Conservation (phyloP, 2,113 vertebrate genomes). For the Asarcornis scutulata region DNA sequence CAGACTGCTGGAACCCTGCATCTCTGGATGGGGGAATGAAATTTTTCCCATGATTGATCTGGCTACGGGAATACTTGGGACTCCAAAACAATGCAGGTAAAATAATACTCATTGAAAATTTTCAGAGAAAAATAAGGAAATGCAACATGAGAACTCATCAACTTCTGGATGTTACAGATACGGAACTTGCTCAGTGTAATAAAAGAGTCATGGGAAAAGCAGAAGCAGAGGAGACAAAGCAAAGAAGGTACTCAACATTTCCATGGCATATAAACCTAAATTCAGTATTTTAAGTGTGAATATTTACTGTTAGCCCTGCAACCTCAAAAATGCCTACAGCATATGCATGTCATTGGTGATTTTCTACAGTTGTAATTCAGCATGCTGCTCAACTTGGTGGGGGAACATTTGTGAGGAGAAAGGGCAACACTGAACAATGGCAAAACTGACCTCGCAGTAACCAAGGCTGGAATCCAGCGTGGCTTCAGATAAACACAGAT, state of each 20-base stretch:
- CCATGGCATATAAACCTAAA: constrained; percentile 60
- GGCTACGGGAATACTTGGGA: constrained; percentile 20
- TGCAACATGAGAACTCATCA: constrained; percentile 43
- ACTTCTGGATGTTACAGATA: constrained; percentile 58
- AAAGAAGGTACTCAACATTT: constrained; percentile 54
- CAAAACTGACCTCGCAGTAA: constrained; percentile 29
- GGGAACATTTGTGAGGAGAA: constrained; percentile 18
- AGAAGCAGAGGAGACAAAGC: constrained; percentile 44
- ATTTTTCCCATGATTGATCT: constrained; percentile 53
- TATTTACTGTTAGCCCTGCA: constrained; percentile 26
- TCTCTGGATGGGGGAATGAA: not conserved
- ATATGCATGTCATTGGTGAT: constrained; percentile 45
- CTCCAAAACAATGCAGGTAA: constrained; percentile 54
- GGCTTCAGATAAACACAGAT: not conserved
- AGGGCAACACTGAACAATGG: constrained; percentile 1
- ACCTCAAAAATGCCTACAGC: constrained; percentile 36
- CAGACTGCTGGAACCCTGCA: not conserved
- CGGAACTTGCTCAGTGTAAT: constrained; percentile 48
- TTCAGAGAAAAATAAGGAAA: constrained; percentile 57
- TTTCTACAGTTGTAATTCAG: constrained; percentile 59
- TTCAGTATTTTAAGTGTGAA: constrained; percentile 45
- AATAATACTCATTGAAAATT: constrained; percentile 55
- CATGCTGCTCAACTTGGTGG: constrained; percentile 24
- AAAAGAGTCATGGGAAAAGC: constrained; percentile 71
- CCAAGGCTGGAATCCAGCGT: not conserved